These are phyloP conservation scores for Prenolepis imparis DNA, from an alignment of 2,888 invertebrate species.

Conservation along the genomic window DNA sequence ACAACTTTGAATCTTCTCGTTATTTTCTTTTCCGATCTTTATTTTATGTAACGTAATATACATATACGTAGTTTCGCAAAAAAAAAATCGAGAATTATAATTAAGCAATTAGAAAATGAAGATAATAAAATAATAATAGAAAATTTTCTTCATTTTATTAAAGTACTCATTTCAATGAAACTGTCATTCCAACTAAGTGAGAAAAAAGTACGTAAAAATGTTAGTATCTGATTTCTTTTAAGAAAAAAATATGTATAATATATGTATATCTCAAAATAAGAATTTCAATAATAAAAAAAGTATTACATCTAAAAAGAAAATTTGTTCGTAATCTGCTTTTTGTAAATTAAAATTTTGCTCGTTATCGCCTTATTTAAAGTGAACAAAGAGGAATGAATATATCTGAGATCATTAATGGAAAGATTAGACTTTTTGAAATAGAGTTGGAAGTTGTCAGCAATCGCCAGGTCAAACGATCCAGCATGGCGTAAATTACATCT, in stretches of 20 bases:
- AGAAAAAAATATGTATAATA: background rate
- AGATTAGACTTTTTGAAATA: background rate
- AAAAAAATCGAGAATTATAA: slow-evolving; percentile 15
- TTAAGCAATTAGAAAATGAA: background rate
- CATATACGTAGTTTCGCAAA: slow-evolving; percentile 1
- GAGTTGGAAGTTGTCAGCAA: slow-evolving; percentile 27
- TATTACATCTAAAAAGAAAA: background rate
- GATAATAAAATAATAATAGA: background rate
- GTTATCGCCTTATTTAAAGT: background rate
- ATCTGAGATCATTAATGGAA: slow-evolving; percentile 17
- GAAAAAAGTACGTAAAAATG: background rate
- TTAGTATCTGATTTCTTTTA: background rate
- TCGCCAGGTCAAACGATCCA: slow-evolving; percentile 35
- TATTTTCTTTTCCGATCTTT: slow-evolving; percentile 29
- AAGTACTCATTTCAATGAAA: background rate
- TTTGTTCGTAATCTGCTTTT: background rate
- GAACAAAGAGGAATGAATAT: background rate
- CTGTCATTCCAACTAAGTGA: background rate
- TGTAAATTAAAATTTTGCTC: background rate
- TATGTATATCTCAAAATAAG: too few species aligned
- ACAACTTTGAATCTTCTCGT: slow-evolving; percentile 24
- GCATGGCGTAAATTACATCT: slow-evolving; percentile 36
- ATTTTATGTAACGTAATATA: background rate
- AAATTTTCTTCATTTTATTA: background rate
- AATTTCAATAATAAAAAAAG: background rate